Conservation (phyloP, 37 sponge, comb jelly and placozoan species). For the Bolinopsis microptera region DNA sequence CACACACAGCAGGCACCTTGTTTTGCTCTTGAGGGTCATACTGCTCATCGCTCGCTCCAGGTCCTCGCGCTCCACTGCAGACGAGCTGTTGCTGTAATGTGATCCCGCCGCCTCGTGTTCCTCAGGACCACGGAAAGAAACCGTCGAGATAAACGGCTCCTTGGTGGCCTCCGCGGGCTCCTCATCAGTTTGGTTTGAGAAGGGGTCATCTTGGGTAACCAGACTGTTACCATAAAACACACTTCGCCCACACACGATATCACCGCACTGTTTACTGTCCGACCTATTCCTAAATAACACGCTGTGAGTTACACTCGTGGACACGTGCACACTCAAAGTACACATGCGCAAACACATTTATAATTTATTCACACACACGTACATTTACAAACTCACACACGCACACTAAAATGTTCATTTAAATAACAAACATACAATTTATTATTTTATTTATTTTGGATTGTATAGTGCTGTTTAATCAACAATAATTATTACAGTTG, state of each 20-base stretch:
- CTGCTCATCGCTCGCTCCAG: constrained; percentile 25
- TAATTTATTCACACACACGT: not conserved
- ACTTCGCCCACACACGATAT: constrained; percentile 19
- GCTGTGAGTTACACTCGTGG: not conserved
- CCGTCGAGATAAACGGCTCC: constrained; percentile 14
- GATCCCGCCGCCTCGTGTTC: not conserved
- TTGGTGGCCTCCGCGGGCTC: not conserved
- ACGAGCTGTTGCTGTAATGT: not conserved
- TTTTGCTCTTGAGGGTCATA: not conserved
- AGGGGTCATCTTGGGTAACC: not conserved
- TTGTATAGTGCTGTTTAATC: too few species aligned
- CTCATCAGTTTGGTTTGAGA: not conserved
- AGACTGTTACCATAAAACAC: constrained; percentile 2
- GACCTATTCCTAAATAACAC: not conserved
- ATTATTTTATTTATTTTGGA: too few species aligned
- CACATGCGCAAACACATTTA: not conserved
- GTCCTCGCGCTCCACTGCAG: not conserved
- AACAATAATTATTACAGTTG: too few species aligned
- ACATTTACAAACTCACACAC: not conserved
- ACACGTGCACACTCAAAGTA: not conserved
- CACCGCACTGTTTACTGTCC: not conserved
- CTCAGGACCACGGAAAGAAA: not conserved
- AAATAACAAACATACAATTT: too few species aligned
- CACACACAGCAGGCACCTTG: too few species aligned
- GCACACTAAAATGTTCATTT: not conserved